Base-by-base conservation (phyloP, 2,113 vertebrate genomes). In the Ciconia stormi region DNA sequence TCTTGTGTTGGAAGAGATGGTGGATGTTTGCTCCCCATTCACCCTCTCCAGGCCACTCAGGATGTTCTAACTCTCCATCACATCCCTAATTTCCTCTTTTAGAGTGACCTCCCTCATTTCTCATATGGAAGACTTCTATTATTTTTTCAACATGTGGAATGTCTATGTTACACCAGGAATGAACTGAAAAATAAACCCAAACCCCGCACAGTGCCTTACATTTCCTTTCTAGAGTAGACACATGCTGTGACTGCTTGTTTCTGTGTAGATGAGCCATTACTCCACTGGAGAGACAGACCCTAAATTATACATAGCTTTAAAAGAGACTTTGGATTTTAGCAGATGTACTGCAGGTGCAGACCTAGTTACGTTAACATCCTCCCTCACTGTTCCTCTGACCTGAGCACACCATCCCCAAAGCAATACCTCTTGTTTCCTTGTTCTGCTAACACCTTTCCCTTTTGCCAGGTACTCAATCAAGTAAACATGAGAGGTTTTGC, bases 401-500 rank as follows among this genome's bases (percentile, higher is more conserved):
- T 20, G 5, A 59, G 38, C 46, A 59, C 34, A 23, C 29, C 13
- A 53, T 44, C 29, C n/a, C 12, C 27, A 67, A 38, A 79, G 14
- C 32, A 69, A 49, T 95, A 98, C 97, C 97, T 97, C 95, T 93
- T 97, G 93, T 49, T 63, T 96, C 34, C 79, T 80, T 19, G 85
- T 71, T 30, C 97, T 78, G 96, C 58, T 88, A 96, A 61, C 82
- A 82, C 42, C 29, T 62, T 40, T 87, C 40, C 32, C 77, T 49
- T 87, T 81, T n/a, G 58, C 96, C 65, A 98, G 87, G 63, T 97
- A 95, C 85, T 98, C 98, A 61, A 98, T 95, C 40, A 96, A 89
- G 36, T 98, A 97, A 83, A 98, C 76, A 59, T 98, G 98, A 82
- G 97, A 90, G 22, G 34, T 25, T 70, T 97, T 98, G 84, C 98